These are phyloP conservation scores for Gulo gulo DNA, from an alignment of 2,113 vertebrate species.

Conservation along the genomic window DNA sequence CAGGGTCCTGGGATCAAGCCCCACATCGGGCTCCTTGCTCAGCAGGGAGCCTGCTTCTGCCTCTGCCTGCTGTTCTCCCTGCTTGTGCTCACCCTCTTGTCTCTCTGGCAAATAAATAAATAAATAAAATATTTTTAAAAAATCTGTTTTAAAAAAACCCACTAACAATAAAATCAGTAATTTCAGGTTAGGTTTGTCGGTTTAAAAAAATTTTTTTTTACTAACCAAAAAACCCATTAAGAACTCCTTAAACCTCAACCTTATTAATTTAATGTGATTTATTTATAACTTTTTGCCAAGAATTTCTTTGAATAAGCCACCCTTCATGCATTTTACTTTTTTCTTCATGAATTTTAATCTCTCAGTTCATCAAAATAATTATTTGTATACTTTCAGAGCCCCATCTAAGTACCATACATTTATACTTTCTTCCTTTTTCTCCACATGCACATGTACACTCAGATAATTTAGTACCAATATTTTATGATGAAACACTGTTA, in stretches of 20 bases:
- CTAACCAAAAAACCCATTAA: neutral
- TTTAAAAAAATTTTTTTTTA: slow-evolving; percentile 12
- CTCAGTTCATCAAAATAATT: neutral
- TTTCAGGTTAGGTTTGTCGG: neutral
- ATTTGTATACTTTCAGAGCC: slow-evolving; percentile 5
- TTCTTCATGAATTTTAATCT: neutral
- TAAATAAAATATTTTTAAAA: no score
- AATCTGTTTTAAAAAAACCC: neutral
- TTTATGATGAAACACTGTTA: neutral
- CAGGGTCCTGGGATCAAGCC: no score
- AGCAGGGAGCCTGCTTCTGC: no score
- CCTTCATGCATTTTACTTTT: neutral
- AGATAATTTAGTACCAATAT: neutral
- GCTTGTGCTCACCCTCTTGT: no score
- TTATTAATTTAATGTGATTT: slow-evolving; percentile 11
- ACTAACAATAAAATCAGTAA: slow-evolving; percentile 23
- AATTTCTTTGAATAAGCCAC: neutral
- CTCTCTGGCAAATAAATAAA: no score
- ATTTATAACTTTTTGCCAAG: slow-evolving; percentile 11
- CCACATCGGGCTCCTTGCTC: no score
- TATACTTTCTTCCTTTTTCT: neutral
- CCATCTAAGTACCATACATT: neutral
- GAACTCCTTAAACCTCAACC: neutral
- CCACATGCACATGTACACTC: neutral
- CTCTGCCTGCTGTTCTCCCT: no score